Evolutionary conservation across 2,797 vertebrate genomes (phyloP).

Genomic region (Rhodeus uyekii): DNA sequence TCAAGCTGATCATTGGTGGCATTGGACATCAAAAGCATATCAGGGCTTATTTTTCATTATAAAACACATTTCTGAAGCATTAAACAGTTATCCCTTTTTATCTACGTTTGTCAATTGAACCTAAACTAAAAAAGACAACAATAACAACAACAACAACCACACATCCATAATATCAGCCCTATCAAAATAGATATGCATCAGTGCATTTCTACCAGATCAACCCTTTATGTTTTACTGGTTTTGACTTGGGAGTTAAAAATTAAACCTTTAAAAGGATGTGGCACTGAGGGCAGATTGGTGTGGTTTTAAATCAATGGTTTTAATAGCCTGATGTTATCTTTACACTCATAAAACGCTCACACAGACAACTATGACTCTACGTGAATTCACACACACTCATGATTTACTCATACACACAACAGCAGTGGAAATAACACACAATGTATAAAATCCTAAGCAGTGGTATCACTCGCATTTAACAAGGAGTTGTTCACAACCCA

Average conservation of each 20-base stretch:
- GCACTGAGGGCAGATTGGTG: background rate
- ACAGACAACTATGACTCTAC: background rate
- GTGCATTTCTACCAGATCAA: background rate
- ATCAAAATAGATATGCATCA: too few relatives aligned
- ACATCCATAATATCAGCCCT: background rate
- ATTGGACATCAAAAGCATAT: background rate
- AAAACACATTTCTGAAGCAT: background rate
- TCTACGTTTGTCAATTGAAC: background rate
- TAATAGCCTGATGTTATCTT: background rate
- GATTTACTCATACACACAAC: background rate
- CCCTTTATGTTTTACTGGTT: background rate
- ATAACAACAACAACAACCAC: too few relatives aligned
- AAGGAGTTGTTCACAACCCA: background rate
- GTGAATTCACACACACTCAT: background rate
- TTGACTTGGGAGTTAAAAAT: background rate
- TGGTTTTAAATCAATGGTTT: constrained; percentile 1
- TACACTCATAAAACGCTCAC: constrained; percentile 15
- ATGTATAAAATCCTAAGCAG: background rate
- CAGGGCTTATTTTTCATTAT: background rate
- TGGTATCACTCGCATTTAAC: background rate
- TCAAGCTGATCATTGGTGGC: background rate
- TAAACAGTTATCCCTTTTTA: background rate
- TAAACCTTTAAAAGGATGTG: background rate
- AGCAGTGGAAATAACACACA: background rate
- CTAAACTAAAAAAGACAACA: background rate